Percentiles rank a stretch among this genome's conserved stretches.
These are phyloP conservation scores for Melipona beecheii DNA, from an alignment of 2,888 invertebrate genomes.

Conservation along the genomic window DNA sequence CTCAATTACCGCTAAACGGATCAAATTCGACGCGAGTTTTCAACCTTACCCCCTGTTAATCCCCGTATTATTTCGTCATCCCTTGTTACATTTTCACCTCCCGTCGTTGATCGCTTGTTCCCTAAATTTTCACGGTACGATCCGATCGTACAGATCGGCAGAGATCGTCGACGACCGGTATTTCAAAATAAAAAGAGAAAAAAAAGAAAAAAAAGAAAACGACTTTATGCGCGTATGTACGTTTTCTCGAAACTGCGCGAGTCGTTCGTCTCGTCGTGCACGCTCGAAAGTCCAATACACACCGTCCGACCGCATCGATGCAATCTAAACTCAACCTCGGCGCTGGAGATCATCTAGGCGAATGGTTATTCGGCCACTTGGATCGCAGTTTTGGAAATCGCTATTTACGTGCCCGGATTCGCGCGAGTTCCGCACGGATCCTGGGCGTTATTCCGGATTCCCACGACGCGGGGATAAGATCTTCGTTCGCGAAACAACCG, in stretches of 20 bases:
- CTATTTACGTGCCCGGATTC: conserved; percentile 24
- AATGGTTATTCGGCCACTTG: conserved; percentile 13
- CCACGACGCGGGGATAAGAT: conserved; percentile 48
- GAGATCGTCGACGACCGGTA: not conserved
- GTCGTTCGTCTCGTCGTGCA: not conserved
- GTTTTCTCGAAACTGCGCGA: not conserved
- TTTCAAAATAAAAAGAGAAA: not conserved
- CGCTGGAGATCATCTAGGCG: conserved; percentile 1
- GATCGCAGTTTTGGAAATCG: conserved; percentile 24
- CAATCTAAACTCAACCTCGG: not conserved
- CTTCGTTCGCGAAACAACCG: conserved; percentile 61
- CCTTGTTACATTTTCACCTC: not conserved
- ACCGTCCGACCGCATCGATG: not conserved
- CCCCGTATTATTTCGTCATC: not conserved
- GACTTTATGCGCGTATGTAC: not conserved
- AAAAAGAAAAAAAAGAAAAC: not conserved
- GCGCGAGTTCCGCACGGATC: conserved; percentile 9
- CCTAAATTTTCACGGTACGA: too few species aligned
- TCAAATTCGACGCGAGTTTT: not conserved
- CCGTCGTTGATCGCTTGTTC: too few species aligned
- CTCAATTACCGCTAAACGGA: not conserved
- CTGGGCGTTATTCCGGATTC: not conserved
- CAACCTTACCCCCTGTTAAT: not conserved
- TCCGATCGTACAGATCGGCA: not conserved
- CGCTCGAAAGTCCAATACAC: not conserved